These are phyloP conservation scores for Rynchops niger DNA, from an alignment of 2,113 vertebrate genomes.

Conservation along the genomic window DNA sequence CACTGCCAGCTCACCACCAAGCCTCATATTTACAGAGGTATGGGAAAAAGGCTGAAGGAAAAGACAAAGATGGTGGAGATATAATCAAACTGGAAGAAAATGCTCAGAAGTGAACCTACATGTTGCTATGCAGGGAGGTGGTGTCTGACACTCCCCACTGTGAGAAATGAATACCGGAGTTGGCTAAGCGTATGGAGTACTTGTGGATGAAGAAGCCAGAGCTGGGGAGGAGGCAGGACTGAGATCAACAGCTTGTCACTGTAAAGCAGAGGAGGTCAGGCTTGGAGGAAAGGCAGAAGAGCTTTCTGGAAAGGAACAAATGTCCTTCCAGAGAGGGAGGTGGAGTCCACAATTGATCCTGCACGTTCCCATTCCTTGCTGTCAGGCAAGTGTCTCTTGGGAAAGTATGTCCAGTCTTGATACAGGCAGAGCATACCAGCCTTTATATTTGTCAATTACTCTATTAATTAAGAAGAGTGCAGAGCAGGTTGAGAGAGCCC, in stretches of 20 bases:
- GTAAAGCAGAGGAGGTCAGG: not conserved
- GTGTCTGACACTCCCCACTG: not conserved
- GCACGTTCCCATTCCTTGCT: not conserved
- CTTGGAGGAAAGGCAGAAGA: not conserved
- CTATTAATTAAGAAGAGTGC: not conserved
- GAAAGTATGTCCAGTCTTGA: not conserved
- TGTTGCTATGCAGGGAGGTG: not conserved
- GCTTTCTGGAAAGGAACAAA: not conserved
- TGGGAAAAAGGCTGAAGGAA: not conserved
- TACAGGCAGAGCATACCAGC: accelerated
- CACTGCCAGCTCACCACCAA: not conserved
- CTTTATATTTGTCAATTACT: not conserved
- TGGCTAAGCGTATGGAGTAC: not conserved
- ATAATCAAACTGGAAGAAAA: not conserved
- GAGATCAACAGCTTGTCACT: not conserved
- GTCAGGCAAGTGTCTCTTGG: not conserved
- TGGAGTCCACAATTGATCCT: not conserved
- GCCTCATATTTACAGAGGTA: accelerated
- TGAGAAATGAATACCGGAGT: not conserved
- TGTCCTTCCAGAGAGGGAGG: not conserved
- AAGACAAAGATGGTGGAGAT: not conserved
- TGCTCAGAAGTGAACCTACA: not conserved
- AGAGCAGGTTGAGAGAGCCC: not conserved
- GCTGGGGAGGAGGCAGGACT: not conserved
- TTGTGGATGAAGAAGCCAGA: not conserved